Evolutionary conservation across 2,113 vertebrate genomes (phyloP), one percentile per base, ranked within the genome.

Genomic region (Atrichornis clamosus): DNA sequence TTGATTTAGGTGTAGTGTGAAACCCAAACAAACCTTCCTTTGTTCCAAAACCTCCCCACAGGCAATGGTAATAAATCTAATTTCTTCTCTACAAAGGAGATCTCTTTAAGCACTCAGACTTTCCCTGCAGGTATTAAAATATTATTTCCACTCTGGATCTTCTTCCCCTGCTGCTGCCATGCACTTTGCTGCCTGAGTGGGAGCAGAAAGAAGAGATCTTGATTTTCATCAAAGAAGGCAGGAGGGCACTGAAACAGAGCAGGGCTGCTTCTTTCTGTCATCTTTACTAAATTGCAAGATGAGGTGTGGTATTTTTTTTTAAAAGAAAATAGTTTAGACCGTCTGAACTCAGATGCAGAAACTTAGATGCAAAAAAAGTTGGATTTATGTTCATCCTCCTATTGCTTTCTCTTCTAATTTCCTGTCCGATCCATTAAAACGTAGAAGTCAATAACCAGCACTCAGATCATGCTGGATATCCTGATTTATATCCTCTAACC

Each of bases 141-240:
- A 62, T 92, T 87, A 89, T 89, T 97, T 98, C 89, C 84, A 95
- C 84, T 56, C 88, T 91, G 9, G 80, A 92, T 95, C 82, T 37
- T 84, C 92, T 89, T 96, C 44, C 60, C 89, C 65, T 50, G 77
- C 63, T 72, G 67, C 44, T 80, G 56, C 69, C 30, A 17, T 28
- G 64, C 49, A 35, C 39, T 69, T 81, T 53, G 37, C 21, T 42
- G 18, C 59, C 8, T 72, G 78, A 95, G 89, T 23, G 58, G 59
- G 87, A 96, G 46, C 35, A 76, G 56, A 86, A 81, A 76, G 87
- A 52, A 60, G 82, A 92, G 18, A 39, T n/a, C 47, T 53, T 26
- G 56, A 52, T 94, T 70, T 77, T 68, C 33, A 74, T 84, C 86
- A 62, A 73, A 68, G 78, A 26, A 13, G 26, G 63, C 55, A 78